Evolutionary conservation across 2,888 invertebrate genomes (phyloP), one percentile per base, ranked within the genome.

Genomic region (Aphidoletes aphidimyza): DNA sequence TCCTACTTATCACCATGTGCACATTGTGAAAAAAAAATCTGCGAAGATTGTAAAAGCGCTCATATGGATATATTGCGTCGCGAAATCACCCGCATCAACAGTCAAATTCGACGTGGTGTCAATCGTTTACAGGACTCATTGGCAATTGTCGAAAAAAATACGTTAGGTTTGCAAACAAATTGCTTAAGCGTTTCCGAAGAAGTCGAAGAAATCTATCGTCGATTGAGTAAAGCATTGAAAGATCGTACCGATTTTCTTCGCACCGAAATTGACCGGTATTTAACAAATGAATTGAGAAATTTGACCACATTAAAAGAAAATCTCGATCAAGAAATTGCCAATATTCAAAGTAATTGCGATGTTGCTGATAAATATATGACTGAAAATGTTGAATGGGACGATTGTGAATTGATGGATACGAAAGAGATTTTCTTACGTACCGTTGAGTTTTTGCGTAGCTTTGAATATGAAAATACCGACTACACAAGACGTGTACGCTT

Each of bases 1-100:
- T 94, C 96, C 85, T 96, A 97, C 89, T 94, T 97, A 87, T 94
- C 93, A 85, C 91, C 93, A 84, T 99, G 99, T 90, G 94, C 95
- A 37, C 99, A 99, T 90, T 99, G 99, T 91, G 98, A 98, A 88
- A 97, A 98, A 89, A 97, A 97, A 91, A 95, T 98, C 86, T 99
- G 99, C 90, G 94, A 95, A 87, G 97, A 98, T 89, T 99, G 99
- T 91, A 98, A 98, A 90, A 94, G 95, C 85, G 97, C 97, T 19
- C 98, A 99, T 90, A 95, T 97, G 94, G 98, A 98, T 89, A 97
- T 98, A 86, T 91, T 98, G 85, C 93, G 97, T 87, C 93, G 98
- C 85, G 98, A 98, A 92, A 96, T 98, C 81, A 92, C 94, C 86
- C 93, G 97, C 88, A 95, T 97, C 85, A 95, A 97, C 89, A 96